Conservation (phyloP, 2,888 invertebrate genomes). For the Brachyopa scutellaris region DNA sequence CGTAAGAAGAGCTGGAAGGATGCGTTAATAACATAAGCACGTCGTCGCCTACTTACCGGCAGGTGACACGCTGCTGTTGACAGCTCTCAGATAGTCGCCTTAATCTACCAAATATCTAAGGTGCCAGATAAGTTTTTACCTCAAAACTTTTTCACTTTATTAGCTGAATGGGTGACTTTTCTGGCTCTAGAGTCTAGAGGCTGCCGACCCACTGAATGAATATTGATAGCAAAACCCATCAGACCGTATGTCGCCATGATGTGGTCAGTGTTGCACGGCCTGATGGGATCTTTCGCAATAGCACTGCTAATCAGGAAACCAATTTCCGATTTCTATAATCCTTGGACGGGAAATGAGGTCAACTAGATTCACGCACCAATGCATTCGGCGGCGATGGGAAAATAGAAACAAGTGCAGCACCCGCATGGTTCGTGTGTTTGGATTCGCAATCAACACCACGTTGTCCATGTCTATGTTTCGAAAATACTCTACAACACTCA, state of each 20-base stretch:
- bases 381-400: not conserved
- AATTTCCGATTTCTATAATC: not conserved
- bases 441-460: not conserved
- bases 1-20: no score
- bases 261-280: not conserved
- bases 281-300: not conserved
- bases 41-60: not conserved
- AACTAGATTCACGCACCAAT: not conserved
- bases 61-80: conserved; percentile 1
- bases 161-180: not conserved
- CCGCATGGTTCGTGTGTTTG: not conserved
- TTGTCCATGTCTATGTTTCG: not conserved
- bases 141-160: not conserved
- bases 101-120: conserved; percentile 5
- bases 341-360: not conserved
- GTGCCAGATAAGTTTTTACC: not conserved
- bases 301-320: not conserved
- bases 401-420: not conserved
- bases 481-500: not conserved
- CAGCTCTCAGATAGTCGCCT: not conserved
- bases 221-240: not conserved
- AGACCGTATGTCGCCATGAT: no score
- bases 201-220: not conserved
- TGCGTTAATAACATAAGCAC: conserved; percentile 21
- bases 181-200: not conserved